Base-by-base conservation (phyloP, 2,888 invertebrate species). In the Rhamnusium bicolor region DNA sequence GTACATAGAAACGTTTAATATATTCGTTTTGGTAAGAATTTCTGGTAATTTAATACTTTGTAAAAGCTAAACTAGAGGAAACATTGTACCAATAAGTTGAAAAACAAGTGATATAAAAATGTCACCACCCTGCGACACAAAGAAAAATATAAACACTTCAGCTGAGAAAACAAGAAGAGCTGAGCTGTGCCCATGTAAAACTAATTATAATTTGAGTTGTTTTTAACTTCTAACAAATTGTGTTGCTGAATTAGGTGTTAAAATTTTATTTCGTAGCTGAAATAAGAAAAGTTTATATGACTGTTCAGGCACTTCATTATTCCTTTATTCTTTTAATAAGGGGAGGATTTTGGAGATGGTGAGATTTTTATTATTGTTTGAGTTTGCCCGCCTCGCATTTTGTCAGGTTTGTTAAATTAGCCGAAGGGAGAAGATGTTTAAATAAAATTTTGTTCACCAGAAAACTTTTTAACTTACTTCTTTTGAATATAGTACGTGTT, bases 231-330 rank as follows among this genome's bases (percentile, higher is more conserved):
- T 62, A 21, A 79, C 82, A 83, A 84, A 84, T 82, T 81, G 84
- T 80, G 75, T 80, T 79, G 77, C 82, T 81, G 81, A 82, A 84
- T 83, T 84, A 84, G 83, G 84, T 85, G 84, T 84, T 85, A 85
- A 85, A 85, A 85, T 86, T 85, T 85, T 85, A 85, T 84, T 84
- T 76, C 73, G 72, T 73, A 74, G 79, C 68, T 68, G 79, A 86
- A 87, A 87, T 86, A 86, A 87, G 86, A 85, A 87, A 87, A 87
- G 85, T 87, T 87, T 87, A 85, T 86, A 87, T 84, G 85, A 82
- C 83, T 80, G 82, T 83, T 79, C 80, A 79, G 81, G 82, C 85
- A 85, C 85, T 86, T 86, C 85, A 86, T 86, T 86, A 86, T 84
- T 82, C 81, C 83, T 83, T 84, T 84, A 68, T 71, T 81, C 79